Evolutionary conservation across 2,113 vertebrate species (phyloP).

Genomic region (Menidia beryllina): DNA sequence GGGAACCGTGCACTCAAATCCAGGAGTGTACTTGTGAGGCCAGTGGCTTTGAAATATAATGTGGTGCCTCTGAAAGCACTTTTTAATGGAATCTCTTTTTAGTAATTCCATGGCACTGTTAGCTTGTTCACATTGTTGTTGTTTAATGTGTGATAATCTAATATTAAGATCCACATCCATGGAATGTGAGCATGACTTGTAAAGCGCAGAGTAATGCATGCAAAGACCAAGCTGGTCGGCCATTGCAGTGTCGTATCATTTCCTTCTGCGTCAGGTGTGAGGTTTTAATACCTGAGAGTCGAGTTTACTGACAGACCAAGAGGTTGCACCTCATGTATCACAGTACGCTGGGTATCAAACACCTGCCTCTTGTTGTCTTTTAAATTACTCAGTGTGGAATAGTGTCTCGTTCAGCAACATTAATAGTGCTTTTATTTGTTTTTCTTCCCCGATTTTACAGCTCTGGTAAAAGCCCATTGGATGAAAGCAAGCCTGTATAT

Average conservation of each 20-base stretch:
- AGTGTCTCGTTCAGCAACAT: conserved; percentile 1
- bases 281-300: neutral
- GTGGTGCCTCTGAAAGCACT: neutral
- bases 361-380: conserved; percentile 24
- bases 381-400: conserved; percentile 30
- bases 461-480: neutral
- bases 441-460: neutral
- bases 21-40: neutral
- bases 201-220: neutral
- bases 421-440: conserved; percentile 31
- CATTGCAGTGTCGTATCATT: neutral
- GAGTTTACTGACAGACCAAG: conserved; percentile 17
- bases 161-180: no score
- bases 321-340: conserved; percentile 23
- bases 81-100: neutral
- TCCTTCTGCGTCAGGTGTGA: neutral
- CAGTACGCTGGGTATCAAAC: conserved; percentile 23
- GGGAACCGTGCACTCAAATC: neutral
- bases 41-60: neutral
- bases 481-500: neutral
- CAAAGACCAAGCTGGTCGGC: neutral
- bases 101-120: neutral
- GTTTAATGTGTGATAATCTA: no score
- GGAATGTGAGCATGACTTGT: neutral
- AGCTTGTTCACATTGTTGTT: neutral